Evolutionary conservation across 37 sponge, comb jelly and placozoan species (phyloP).

Genomic region (Cladorhizidae sp.): DNA sequence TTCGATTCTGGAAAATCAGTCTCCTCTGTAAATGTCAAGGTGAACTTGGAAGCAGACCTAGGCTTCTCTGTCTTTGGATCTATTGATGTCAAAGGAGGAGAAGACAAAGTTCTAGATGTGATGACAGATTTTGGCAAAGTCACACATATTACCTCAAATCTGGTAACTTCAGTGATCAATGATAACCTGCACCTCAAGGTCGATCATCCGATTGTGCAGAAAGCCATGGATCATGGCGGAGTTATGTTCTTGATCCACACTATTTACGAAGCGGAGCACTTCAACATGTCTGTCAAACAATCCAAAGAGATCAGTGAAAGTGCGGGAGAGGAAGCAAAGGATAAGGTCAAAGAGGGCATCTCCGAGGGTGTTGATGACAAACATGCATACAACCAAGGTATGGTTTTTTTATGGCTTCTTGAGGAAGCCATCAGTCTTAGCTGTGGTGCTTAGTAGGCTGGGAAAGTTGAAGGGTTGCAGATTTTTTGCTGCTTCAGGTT

Average conservation of each 20-base stretch:
- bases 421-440: too few species aligned
- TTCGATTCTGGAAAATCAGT: slow-evolving; percentile 13
- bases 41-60: slow-evolving; percentile 46
- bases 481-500: too few species aligned
- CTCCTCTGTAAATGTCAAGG: slow-evolving; percentile 1
- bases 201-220: slow-evolving; percentile 54
- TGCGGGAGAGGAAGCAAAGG: neutral
- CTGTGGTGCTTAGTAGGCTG: too few species aligned
- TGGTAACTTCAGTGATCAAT: slow-evolving; percentile 9
- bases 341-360: neutral
- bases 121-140: slow-evolving; percentile 56
- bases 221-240: slow-evolving; percentile 44
- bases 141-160: slow-evolving; percentile 25
- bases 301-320: neutral
- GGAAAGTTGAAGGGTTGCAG: too few species aligned
- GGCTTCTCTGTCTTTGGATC: neutral
- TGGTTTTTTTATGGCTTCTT: neutral
- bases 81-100: slow-evolving; percentile 23
- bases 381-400: neutral
- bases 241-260: slow-evolving; percentile 55
- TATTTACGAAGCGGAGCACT: slow-evolving; percentile 44
- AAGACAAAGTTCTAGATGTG: slow-evolving; percentile 28
- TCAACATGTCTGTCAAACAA: slow-evolving; percentile 3
- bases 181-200: slow-evolving; percentile 18
- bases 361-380: neutral